A percentile compares a stretch with the other conserved stretches of the same genome.
phyloP scores from a whole-genome alignment of 2,797 vertebrate genomes.

The Toxotes lorentzi region DNA sequence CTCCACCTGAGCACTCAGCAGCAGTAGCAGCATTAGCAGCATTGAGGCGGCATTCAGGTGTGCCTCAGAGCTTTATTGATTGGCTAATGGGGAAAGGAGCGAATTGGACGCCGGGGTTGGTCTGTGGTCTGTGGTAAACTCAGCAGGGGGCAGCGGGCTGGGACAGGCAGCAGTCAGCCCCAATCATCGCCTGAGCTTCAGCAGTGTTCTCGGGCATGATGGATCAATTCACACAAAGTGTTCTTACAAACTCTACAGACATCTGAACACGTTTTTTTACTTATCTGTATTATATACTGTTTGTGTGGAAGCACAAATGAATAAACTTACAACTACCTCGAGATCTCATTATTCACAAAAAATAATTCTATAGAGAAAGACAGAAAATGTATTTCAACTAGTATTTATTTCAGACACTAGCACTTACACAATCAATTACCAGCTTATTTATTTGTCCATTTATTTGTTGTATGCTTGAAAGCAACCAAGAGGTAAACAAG shows the following conservation, averaged over 20 bases:
- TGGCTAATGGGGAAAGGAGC: conserved; percentile 46
- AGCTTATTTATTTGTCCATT: not conserved
- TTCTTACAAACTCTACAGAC: not conserved
- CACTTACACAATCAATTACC: not conserved
- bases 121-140: conserved; percentile 10
- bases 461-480: not conserved
- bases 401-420: not conserved
- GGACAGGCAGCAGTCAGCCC: conserved; percentile 46
- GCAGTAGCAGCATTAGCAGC: conserved; percentile 28
- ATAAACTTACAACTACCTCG: not conserved
- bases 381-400: not conserved
- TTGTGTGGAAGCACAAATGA: not conserved
- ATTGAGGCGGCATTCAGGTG: conserved; percentile 58
- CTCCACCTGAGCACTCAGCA: conserved; percentile 45
- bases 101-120: not conserved
- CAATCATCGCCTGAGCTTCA: conserved; percentile 57
- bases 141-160: conserved; percentile 35
- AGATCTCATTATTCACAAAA: conserved; percentile 16
- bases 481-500: not conserved
- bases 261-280: conserved; percentile 9
- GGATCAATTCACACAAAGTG: conserved; percentile 51
- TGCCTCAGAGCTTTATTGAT: conserved; percentile 70
- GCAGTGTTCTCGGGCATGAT: conserved; percentile 39
- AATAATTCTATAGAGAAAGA: too few species aligned
- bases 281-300: not conserved